Conservation (phyloP, 2,888 invertebrate species). For the Nephrotoma flavescens region DNA sequence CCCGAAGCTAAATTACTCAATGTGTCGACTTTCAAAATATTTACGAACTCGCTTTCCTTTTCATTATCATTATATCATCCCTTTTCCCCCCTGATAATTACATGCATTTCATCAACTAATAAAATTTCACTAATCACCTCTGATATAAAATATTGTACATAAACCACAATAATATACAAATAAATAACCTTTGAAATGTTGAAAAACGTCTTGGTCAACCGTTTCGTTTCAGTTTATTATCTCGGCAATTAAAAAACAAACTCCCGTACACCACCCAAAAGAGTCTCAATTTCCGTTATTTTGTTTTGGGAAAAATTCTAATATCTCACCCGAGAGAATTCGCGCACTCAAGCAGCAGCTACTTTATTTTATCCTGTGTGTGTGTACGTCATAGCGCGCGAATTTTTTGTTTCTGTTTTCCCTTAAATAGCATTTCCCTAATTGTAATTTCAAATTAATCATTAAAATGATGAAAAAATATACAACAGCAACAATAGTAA, state of each 20-base stretch:
- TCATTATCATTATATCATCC: neutral
- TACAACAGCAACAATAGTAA: neutral
- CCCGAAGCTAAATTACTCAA: too few species aligned
- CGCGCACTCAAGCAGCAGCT: neutral
- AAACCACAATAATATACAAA: neutral
- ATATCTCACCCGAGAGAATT: neutral
- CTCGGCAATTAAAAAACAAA: neutral
- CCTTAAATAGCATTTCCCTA: neutral
- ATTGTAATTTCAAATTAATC: neutral
- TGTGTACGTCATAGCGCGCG: neutral
- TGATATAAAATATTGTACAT: neutral
- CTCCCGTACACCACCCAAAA: neutral
- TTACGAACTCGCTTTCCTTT: neutral
- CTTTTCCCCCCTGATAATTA: neutral
- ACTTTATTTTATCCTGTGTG: neutral
- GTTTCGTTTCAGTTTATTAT: neutral
- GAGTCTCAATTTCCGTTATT: neutral
- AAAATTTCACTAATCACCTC: neutral
- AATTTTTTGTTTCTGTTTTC: neutral
- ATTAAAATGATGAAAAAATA: neutral
- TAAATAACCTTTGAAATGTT: neutral
- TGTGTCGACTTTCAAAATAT: too few species aligned
- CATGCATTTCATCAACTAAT: neutral
- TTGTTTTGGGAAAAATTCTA: neutral
- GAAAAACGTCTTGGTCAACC: neutral